Evolutionary conservation across 2,113 vertebrate species (phyloP).

Genomic region (Pungitius pungitius): DNA sequence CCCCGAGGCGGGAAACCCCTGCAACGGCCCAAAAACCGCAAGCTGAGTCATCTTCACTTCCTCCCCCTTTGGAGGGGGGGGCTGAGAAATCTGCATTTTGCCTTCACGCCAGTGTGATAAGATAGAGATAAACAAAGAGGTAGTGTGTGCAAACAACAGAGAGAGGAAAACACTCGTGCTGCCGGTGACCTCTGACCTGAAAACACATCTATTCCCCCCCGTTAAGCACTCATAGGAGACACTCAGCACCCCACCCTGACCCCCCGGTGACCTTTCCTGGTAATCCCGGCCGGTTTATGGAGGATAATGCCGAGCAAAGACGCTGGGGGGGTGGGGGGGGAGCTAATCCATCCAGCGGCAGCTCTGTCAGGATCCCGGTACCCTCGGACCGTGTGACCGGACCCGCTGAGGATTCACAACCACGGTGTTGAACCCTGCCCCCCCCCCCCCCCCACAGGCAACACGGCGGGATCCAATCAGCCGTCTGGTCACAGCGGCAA

Average conservation of each 20-base stretch:
- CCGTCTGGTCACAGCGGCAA: not conserved
- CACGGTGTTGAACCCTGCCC: not conserved
- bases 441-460: not conserved
- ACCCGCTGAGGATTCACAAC: not conserved
- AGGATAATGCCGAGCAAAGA: conserved; percentile 20
- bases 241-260: not conserved
- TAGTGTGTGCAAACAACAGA: not conserved
- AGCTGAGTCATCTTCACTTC: conserved; percentile 57
- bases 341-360: conserved; percentile 22
- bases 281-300: conserved; percentile 10
- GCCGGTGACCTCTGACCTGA: not conserved
- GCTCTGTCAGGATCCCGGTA: conserved; percentile 8
- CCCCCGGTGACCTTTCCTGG: conserved; percentile 8
- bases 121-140: not conserved
- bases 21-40: conserved; percentile 40
- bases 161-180: not conserved
- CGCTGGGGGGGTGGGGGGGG: not conserved
- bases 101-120: too few species aligned
- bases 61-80: conserved; percentile 6
- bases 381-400: not conserved
- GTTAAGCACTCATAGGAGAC: too few species aligned
- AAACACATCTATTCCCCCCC: not conserved
- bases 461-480: not conserved
- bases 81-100: too few species aligned
- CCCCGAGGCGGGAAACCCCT: conserved; percentile 38